Conservation (phyloP, 2,888 invertebrate species). For the Tinea trinotella region DNA sequence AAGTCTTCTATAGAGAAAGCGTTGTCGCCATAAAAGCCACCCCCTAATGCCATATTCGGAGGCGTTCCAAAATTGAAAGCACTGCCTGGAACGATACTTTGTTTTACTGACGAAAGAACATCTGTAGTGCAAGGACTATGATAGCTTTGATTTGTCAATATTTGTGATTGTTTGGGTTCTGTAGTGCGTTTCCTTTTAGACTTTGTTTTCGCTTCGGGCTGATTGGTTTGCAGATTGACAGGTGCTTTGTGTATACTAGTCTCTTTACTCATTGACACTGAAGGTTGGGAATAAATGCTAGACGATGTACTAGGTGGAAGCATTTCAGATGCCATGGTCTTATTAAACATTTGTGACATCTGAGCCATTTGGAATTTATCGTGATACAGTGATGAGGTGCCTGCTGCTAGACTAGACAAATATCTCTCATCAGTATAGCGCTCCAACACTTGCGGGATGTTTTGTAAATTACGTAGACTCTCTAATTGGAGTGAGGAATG, state of each 20-base stretch:
- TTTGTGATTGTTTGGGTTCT: conserved; percentile 41
- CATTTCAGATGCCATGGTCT: conserved; percentile 52
- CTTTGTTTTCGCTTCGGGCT: conserved; percentile 44
- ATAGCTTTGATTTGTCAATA: conserved; percentile 52
- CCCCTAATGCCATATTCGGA: conserved; percentile 68
- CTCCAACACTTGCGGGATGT: conserved; percentile 74
- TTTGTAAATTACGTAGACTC: conserved; percentile 67
- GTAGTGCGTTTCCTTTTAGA: conserved; percentile 50
- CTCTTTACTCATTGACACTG: conserved; percentile 47
- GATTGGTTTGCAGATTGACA: conserved; percentile 32
- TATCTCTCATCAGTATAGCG: conserved; percentile 71
- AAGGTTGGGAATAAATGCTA: conserved; percentile 51
- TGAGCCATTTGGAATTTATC: conserved; percentile 75
- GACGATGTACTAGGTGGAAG: conserved; percentile 38
- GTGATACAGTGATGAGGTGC: conserved; percentile 62
- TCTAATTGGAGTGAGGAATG: conserved; percentile 62
- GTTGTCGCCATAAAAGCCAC: conserved; percentile 75
- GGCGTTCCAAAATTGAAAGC: conserved; percentile 88
- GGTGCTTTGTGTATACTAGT: conserved; percentile 45
- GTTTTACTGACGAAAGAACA: conserved; percentile 50
- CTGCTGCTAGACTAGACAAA: conserved; percentile 59
- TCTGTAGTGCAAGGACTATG: conserved; percentile 74
- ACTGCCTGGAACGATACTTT: conserved; percentile 82
- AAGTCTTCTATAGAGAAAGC: conserved; percentile 78
- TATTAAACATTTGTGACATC: conserved; percentile 64